Conservation (phyloP, 1,140 invertebrate genomes). For the Lordiphosa stackelbergi region DNA sequence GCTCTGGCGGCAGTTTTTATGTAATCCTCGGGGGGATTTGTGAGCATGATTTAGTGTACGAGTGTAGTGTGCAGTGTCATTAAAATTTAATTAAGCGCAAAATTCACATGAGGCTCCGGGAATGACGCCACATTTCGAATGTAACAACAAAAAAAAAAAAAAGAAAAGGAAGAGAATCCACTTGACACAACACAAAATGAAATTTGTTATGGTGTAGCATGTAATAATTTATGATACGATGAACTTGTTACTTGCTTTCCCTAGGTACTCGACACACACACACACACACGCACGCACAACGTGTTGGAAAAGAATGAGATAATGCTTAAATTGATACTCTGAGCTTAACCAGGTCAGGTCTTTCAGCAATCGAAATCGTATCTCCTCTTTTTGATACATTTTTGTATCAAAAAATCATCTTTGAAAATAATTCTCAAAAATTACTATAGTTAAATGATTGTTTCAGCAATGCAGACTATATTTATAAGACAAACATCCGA, state of each 20-base stretch:
- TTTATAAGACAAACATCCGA: no score
- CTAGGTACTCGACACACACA: not conserved
- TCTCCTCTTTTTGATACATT: no score
- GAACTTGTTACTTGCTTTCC: slow-evolving; percentile 35
- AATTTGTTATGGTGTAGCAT: slow-evolving; percentile 42
- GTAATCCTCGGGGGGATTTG: slow-evolving; percentile 58
- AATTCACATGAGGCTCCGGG: slow-evolving; percentile 13
- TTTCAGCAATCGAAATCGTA: no score
- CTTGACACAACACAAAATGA: slow-evolving; percentile 31
- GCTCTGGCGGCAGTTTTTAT: slow-evolving; percentile 22
- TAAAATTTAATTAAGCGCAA: slow-evolving; percentile 68
- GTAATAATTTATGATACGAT: slow-evolving; percentile 63
- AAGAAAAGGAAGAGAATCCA: not conserved
- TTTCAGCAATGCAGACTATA: no score
- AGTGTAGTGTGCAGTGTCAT: slow-evolving; percentile 45
- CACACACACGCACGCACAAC: slow-evolving; percentile 13
- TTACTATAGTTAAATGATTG: no score
- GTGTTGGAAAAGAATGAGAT: slow-evolving; percentile 3
- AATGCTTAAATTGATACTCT: no score
- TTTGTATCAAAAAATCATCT: no score
- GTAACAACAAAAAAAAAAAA: slow-evolving; percentile 1
- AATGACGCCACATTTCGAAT: no score
- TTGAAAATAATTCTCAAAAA: no score
- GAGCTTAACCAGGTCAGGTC: no score
- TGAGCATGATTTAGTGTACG: slow-evolving; percentile 54